phyloP scores from a whole-genome alignment of 2,888 invertebrate species.

The Ochlodes sylvanus region DNA sequence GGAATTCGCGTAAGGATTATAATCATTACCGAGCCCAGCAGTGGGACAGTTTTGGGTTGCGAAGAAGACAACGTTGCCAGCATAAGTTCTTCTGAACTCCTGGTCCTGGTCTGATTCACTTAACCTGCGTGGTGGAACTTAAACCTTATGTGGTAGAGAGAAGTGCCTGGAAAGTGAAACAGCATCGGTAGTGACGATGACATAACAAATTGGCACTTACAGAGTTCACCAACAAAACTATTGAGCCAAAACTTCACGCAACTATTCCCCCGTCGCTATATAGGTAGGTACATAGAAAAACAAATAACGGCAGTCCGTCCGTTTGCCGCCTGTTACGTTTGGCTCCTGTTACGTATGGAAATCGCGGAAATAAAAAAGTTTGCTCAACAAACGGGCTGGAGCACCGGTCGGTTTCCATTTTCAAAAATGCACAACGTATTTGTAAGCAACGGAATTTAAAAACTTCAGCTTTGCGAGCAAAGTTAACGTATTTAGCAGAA shows the following conservation, averaged over 20 bases:
- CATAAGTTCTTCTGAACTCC: too few species aligned
- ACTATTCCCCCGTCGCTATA: conserved; percentile 12
- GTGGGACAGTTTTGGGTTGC: too few species aligned
- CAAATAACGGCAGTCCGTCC: conserved; percentile 16
- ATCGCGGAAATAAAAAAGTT: conserved; percentile 29
- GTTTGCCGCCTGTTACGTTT: conserved; percentile 4
- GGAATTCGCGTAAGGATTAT: too few species aligned
- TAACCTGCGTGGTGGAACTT: too few species aligned
- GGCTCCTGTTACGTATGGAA: conserved; percentile 25
- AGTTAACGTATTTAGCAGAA: not conserved
- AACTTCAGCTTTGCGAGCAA: not conserved
- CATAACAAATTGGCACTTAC: too few species aligned
- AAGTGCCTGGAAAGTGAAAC: too few species aligned
- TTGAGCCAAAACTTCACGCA: not conserved
- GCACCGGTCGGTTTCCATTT: conserved; percentile 9
- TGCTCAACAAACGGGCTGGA: conserved; percentile 3
- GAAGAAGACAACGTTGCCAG: too few species aligned
- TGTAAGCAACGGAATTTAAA: conserved; percentile 2
- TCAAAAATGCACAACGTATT: conserved; percentile 11
- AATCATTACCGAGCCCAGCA: too few species aligned
- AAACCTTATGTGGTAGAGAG: too few species aligned
- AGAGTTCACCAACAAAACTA: not conserved
- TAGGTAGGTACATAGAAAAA: conserved; percentile 22
- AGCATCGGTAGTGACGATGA: too few species aligned
- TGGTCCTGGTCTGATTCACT: too few species aligned